Base-by-base conservation (phyloP, 2,888 invertebrate genomes). In the Dynastes maya region DNA sequence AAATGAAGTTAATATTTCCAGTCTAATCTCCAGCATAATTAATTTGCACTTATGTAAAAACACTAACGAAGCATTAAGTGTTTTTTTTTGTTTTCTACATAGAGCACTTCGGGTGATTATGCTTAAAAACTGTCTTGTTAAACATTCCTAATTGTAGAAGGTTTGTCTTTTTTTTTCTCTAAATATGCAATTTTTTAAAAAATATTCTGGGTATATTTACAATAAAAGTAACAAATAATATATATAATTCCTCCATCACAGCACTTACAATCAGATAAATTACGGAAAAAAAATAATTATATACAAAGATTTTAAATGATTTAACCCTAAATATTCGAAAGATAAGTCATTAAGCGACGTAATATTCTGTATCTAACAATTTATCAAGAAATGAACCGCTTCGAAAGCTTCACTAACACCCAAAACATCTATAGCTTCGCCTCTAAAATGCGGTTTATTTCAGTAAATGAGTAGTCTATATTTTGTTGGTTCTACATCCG, bases 81-180 rank as follows among this genome's bases (percentile, higher is more conserved):
- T 32, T 51, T 51, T 51, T 51, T n/a, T 71, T 72, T 72, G 32
- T 70, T 68, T 61, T 70, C 53, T 63, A 63, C 63, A 70, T 53
- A 78, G 71, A 72, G 78, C 78, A 78, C 78, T 78, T 78, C 53
- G 70, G 78, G 78, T 72, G 72, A 78, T 72, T 37, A 78, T 72
- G 71, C 53, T 71, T 78, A 70, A 40, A 49, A 71, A 13, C 11
- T 53, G 70, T 53, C 53, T 71, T 71, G n/a, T 71, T 51, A 51
- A n/a, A 67, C 37, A 37, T 53, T 71, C 22, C 27, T 76, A 51
- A 75, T 75, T 51, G 27, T 51, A 40, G 22, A 75, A 49, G 51
- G 16, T 68, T 68, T 40, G 16, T 51, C 70, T 74, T 74, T 75
- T 64, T 64, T 22, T n/a, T 27, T 22, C 16, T 63, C 13, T 22